A percentile compares a stretch with the other conserved stretches of the same genome.
phyloP scores from a whole-genome alignment of 2,113 vertebrate species.

The Danionella cerebrum region DNA sequence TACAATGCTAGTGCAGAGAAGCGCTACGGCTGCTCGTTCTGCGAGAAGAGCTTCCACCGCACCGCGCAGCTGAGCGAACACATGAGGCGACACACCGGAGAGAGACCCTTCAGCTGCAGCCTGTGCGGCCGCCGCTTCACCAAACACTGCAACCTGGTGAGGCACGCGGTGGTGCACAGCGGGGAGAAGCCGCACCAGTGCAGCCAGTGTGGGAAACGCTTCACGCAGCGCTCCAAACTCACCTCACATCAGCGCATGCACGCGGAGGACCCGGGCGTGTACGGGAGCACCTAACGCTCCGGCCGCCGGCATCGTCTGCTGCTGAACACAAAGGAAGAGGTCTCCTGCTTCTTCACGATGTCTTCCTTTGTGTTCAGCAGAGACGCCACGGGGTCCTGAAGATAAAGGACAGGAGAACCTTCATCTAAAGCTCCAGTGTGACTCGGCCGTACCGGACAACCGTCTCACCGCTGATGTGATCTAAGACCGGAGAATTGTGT shows the following conservation, averaged over 20 bases:
- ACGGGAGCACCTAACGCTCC: no score
- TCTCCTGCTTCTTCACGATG: no score
- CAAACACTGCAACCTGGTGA: slow-evolving; percentile 61
- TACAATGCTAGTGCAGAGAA: slow-evolving; percentile 43
- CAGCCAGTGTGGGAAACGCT: slow-evolving; percentile 55
- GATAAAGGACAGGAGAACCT: no score
- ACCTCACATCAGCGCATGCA: slow-evolving; percentile 58
- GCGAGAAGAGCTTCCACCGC: slow-evolving; percentile 52
- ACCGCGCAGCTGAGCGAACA: slow-evolving; percentile 62
- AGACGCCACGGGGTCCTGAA: no score
- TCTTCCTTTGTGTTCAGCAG: no score
- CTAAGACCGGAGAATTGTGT: no score
- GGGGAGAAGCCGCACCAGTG: slow-evolving; percentile 57
- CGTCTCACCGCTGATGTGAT: no score
- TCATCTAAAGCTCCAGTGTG: no score
- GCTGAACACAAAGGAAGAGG: no score
- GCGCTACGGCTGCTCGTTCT: slow-evolving; percentile 56
- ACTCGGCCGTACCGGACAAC: no score
- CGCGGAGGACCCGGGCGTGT: neutral
- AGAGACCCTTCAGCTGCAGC: slow-evolving; percentile 58
- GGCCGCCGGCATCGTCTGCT: no score
- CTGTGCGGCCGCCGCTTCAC: slow-evolving; percentile 62
- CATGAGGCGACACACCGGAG: slow-evolving; percentile 61
- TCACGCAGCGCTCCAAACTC: slow-evolving; percentile 60
- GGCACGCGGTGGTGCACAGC: slow-evolving; percentile 60